Percentiles rank a stretch among this genome's conserved stretches.
Evolutionary conservation across 2,888 invertebrate species (phyloP).

Genomic region (Eledone cirrhosa): DNA sequence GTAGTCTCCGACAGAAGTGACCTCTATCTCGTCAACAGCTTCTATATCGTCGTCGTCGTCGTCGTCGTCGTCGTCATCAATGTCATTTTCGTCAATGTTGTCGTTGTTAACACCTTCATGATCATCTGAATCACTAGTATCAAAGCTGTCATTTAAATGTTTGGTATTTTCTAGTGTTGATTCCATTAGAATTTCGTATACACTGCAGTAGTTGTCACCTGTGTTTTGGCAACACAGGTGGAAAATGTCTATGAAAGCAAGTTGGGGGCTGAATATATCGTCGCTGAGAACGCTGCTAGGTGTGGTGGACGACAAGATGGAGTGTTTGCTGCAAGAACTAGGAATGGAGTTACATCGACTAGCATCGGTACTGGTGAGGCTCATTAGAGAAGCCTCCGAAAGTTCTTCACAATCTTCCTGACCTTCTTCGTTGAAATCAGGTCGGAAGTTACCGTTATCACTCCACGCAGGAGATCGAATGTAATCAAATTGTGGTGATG

Average conservation of each 20-base stretch:
- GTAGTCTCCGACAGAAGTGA: conserved; percentile 23
- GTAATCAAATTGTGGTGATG: conserved; percentile 10
- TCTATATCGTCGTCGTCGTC: conserved; percentile 27
- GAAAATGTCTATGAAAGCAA: conserved; percentile 9
- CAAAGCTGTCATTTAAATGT: conserved; percentile 32
- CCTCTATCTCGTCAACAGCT: conserved; percentile 29
- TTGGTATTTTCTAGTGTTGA: conserved; percentile 34
- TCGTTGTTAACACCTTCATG: conserved; percentile 26
- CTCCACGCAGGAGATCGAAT: conserved; percentile 10
- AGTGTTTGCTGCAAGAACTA: conserved; percentile 1
- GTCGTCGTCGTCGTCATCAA: conserved; percentile 34
- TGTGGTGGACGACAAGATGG: conserved; percentile 8
- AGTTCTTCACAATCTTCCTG: not conserved
- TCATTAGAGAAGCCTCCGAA: conserved; percentile 12
- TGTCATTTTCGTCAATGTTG: conserved; percentile 31
- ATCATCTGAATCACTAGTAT: conserved; percentile 33
- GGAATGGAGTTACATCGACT: conserved; percentile 11
- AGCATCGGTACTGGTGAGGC: not conserved
- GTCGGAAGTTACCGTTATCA: conserved; percentile 29
- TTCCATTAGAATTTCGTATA: conserved; percentile 37
- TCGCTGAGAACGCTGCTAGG: conserved; percentile 30
- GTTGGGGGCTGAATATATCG: conserved; percentile 13
- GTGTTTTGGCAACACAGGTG: conserved; percentile 23
- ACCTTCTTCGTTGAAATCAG: conserved; percentile 8
- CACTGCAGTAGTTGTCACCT: conserved; percentile 29